Evolutionary conservation across 92 coral and sea anemone genomes (phyloP).

Genomic region (Plumapathes pennacea): DNA sequence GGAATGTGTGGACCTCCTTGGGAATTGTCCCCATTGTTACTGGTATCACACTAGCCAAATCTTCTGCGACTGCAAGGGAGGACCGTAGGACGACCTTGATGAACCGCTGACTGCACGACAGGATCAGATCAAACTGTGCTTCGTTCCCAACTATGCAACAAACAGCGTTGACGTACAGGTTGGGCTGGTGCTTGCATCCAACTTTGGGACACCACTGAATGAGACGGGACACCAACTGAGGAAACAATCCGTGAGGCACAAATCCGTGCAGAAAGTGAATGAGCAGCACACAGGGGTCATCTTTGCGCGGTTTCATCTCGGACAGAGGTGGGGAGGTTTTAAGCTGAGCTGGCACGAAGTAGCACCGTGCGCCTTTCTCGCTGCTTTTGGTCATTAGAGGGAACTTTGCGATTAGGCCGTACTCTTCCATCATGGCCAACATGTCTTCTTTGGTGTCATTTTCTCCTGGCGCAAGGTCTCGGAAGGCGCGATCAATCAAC

Average conservation of each 20-base stretch:
- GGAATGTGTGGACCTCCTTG: slow-evolving; percentile 19
- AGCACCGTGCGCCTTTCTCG: slow-evolving; percentile 13
- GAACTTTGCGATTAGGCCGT: slow-evolving; percentile 68
- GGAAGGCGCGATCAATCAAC: slow-evolving; percentile 56
- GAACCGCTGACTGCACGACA: slow-evolving; percentile 62
- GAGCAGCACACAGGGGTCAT: slow-evolving; percentile 55
- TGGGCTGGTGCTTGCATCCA: slow-evolving; percentile 67
- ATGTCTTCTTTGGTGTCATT: slow-evolving; percentile 63
- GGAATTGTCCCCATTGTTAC: too few relatives aligned
- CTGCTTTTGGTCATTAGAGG: slow-evolving; percentile 6
- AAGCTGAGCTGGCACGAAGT: slow-evolving; percentile 86
- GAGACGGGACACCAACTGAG: slow-evolving; percentile 64
- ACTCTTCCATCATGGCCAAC: slow-evolving; percentile 70
- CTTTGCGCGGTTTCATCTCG: slow-evolving; percentile 42
- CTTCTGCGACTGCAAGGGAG: neutral
- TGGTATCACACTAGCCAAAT: too few relatives aligned
- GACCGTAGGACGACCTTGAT: slow-evolving; percentile 55
- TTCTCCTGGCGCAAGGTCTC: slow-evolving; percentile 54
- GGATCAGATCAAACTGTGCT: slow-evolving; percentile 63
- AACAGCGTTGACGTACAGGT: slow-evolving; percentile 61
- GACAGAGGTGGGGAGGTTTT: slow-evolving; percentile 66
- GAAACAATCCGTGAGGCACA: slow-evolving; percentile 77
- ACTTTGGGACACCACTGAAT: slow-evolving; percentile 55
- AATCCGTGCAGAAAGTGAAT: slow-evolving; percentile 80
- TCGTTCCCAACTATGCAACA: slow-evolving; percentile 63